phyloP scores from a whole-genome alignment of 2,113 vertebrate species.

The Scalopus aquaticus region DNA sequence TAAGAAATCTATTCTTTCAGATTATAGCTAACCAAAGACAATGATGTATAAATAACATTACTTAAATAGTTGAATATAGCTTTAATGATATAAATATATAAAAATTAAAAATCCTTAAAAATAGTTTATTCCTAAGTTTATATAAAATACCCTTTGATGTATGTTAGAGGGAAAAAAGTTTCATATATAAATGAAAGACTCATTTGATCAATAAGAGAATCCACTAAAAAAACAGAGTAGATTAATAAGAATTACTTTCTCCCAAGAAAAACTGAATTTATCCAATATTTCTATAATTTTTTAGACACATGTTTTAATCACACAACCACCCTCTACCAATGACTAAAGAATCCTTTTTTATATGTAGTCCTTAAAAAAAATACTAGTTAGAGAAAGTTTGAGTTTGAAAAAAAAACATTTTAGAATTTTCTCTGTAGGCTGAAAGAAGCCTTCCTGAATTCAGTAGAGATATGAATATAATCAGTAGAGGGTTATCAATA shows the following conservation, averaged over 20 bases:
- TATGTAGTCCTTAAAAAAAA: background rate
- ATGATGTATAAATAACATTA: background rate
- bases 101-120: constrained; percentile 23
- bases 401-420: background rate
- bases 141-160: background rate
- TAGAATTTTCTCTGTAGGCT: background rate
- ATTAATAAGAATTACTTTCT: constrained; percentile 1
- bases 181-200: constrained; percentile 3
- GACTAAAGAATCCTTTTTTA: background rate
- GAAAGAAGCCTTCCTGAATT: background rate
- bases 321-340: background rate
- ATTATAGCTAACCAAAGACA: constrained; percentile 19
- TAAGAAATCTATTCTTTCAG: constrained; percentile 1
- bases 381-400: background rate
- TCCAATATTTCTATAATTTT: background rate
- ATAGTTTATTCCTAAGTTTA: background rate
- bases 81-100: background rate
- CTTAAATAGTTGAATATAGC: constrained; percentile 47
- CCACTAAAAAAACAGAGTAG: background rate
- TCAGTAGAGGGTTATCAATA: background rate
- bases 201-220: background rate
- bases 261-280: background rate
- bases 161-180: background rate
- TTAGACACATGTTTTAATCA: background rate
- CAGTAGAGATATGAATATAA: background rate